These are phyloP conservation scores for Oryzias woworae DNA, from an alignment of 2,113 vertebrate genomes.

Conservation along the genomic window DNA sequence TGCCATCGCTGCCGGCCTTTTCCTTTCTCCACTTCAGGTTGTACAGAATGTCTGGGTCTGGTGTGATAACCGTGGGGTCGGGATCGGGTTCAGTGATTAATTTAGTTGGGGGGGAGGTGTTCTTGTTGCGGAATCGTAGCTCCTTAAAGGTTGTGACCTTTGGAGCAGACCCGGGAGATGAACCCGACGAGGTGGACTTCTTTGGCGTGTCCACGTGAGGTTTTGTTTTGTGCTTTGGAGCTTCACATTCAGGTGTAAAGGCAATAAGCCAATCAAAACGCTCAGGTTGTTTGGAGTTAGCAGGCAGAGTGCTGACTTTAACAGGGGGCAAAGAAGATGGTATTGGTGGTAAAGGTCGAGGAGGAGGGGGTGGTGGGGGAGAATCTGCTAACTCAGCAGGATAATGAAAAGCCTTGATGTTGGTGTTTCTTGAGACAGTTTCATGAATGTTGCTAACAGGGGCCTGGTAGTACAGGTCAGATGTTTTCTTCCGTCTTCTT, in stretches of 20 bases:
- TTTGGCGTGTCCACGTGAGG: slow-evolving; percentile 31
- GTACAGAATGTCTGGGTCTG: slow-evolving; percentile 79
- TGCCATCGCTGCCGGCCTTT: slow-evolving; percentile 62
- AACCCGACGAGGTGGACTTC: slow-evolving; percentile 25
- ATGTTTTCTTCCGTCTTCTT: slow-evolving; percentile 75
- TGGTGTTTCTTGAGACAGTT: slow-evolving; percentile 40
- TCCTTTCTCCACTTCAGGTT: slow-evolving; percentile 77
- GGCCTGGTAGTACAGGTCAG: slow-evolving; percentile 70
- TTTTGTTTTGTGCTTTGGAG: slow-evolving; percentile 59
- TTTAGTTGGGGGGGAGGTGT: slow-evolving; percentile 54
- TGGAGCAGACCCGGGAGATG: slow-evolving; percentile 57
- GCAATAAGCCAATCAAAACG: slow-evolving; percentile 93
- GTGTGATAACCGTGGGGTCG: slow-evolving; percentile 73
- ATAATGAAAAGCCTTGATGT: slow-evolving; percentile 58
- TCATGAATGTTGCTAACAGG: slow-evolving; percentile 50
- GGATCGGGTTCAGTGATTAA: slow-evolving; percentile 71
- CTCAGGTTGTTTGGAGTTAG: slow-evolving; percentile 76
- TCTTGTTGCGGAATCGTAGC: slow-evolving; percentile 83
- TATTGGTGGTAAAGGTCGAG: slow-evolving; percentile 76
- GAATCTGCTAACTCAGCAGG: slow-evolving; percentile 53
- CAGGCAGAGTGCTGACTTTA: slow-evolving; percentile 70
- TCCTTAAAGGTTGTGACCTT: slow-evolving; percentile 94
- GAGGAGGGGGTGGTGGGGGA: slow-evolving; percentile 79
- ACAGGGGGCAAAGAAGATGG: slow-evolving; percentile 46
- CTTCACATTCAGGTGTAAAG: slow-evolving; percentile 88